A percentile compares a stretch with the other conserved stretches of the same genome.
These are phyloP conservation scores for Apis florea DNA, from an alignment of 1,140 invertebrate genomes.

Conservation along the genomic window DNA sequence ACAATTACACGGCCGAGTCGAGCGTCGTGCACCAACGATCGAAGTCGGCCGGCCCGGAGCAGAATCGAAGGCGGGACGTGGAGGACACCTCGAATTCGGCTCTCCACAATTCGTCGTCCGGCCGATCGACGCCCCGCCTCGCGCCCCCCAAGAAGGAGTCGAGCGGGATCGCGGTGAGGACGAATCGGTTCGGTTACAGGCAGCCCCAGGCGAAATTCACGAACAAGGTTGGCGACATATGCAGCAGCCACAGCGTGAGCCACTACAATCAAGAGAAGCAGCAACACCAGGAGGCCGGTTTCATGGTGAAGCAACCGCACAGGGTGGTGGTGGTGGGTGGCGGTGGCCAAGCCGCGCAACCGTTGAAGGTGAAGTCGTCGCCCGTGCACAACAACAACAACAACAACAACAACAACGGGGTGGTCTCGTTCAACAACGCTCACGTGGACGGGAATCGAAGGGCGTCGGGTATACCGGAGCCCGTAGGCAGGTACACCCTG, in stretches of 20 bases:
- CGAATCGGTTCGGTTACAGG: constrained; percentile 81
- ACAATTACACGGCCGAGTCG: constrained; percentile 66
- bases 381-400: constrained; percentile 64
- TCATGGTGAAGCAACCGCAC: constrained; percentile 43
- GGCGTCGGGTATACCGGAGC: constrained; percentile 66
- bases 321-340: constrained; percentile 15
- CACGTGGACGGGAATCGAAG: constrained; percentile 55
- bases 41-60: constrained; percentile 77
- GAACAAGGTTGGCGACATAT: constrained; percentile 79
- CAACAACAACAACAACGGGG: no score
- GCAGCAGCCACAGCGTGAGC: constrained; percentile 66
- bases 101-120: constrained; percentile 76
- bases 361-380: constrained; percentile 61
- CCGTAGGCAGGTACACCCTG: constrained; percentile 84
- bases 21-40: constrained; percentile 70
- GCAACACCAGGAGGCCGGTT: constrained; percentile 53
- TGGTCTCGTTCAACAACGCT: constrained; percentile 46
- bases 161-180: constrained; percentile 72
- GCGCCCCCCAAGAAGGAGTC: constrained; percentile 81
- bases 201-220: constrained; percentile 75
- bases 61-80: constrained; percentile 68
- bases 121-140: constrained; percentile 79
- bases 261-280: constrained; percentile 73
- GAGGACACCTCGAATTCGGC: no score
- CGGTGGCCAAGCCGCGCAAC: constrained; percentile 14